Evolutionary conservation across 1,140 invertebrate species (phyloP).

Genomic region (Neodiprion pinetum): DNA sequence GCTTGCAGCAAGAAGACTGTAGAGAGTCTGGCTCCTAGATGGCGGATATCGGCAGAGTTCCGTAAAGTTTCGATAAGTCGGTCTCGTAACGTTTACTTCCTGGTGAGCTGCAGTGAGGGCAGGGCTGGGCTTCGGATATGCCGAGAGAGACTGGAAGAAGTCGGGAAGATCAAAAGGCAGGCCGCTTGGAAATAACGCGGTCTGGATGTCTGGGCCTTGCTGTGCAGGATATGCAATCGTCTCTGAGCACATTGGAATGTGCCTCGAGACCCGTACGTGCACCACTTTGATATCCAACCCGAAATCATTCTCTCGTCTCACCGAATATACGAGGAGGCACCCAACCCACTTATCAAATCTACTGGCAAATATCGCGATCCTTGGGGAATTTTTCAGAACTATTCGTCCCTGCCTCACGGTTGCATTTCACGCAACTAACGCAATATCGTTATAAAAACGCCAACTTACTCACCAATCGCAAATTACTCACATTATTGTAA

Average conservation of each 20-base stretch:
- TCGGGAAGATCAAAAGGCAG: conserved; percentile 54
- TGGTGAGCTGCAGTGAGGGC: conserved; percentile 23
- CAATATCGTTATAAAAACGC: no score
- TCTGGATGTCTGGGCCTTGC: conserved; percentile 33
- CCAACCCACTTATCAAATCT: conserved; percentile 5
- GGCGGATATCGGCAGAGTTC: conserved; percentile 26
- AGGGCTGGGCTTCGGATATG: not conserved
- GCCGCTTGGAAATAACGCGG: conserved; percentile 49
- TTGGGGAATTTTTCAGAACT: not conserved
- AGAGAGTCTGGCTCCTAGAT: not conserved
- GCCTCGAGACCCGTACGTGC: not conserved
- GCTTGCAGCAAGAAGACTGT: not conserved
- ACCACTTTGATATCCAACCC: not conserved
- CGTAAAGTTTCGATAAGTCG: conserved; percentile 51
- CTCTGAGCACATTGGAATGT: conserved; percentile 3
- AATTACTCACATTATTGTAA: no score
- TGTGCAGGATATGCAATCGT: not conserved
- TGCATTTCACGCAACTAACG: no score
- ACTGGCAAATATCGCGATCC: not conserved
- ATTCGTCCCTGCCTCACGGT: no score
- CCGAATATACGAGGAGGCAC: not conserved
- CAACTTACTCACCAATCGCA: no score
- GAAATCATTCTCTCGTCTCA: not conserved
- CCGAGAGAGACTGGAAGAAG: conserved; percentile 33
- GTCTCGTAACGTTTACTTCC: conserved; percentile 43